Evolutionary conservation across 2,113 vertebrate species (phyloP).

Genomic region (Sapayoa aenigma): DNA sequence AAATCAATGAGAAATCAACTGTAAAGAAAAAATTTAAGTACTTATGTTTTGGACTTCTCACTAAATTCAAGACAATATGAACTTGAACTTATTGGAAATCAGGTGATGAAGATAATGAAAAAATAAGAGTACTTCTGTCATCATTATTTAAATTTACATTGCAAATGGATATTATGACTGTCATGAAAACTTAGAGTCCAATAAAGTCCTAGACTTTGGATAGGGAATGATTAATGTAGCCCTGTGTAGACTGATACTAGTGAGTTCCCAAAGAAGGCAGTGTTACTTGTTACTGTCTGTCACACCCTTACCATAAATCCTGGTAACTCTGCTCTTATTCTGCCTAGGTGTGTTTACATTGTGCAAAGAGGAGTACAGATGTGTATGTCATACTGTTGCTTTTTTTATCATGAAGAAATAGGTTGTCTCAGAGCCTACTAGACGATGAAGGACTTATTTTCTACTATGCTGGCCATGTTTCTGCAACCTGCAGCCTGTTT

Average conservation of each 20-base stretch:
- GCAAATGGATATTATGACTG: background rate
- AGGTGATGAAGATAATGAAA: background rate
- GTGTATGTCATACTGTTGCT: background rate
- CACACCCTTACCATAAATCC: background rate
- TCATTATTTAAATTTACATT: background rate
- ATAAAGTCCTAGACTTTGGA: background rate
- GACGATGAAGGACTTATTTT: background rate
- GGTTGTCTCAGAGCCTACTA: background rate
- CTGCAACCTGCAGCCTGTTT: background rate
- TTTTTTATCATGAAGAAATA: background rate
- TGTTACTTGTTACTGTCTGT: background rate
- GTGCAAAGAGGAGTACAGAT: background rate
- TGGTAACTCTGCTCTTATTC: background rate
- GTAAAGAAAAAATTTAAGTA: background rate
- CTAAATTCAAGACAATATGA: background rate
- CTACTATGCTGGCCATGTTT: background rate
- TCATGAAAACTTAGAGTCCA: background rate
- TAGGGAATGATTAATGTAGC: background rate
- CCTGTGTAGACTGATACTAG: background rate
- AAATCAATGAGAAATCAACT: background rate
- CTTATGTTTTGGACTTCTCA: background rate
- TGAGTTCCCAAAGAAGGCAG: background rate
- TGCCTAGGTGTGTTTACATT: background rate
- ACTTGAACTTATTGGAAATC: background rate
- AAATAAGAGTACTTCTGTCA: background rate